Evolutionary conservation across 2,888 invertebrate species (phyloP).

Genomic region (Leptura quadrifasciata): DNA sequence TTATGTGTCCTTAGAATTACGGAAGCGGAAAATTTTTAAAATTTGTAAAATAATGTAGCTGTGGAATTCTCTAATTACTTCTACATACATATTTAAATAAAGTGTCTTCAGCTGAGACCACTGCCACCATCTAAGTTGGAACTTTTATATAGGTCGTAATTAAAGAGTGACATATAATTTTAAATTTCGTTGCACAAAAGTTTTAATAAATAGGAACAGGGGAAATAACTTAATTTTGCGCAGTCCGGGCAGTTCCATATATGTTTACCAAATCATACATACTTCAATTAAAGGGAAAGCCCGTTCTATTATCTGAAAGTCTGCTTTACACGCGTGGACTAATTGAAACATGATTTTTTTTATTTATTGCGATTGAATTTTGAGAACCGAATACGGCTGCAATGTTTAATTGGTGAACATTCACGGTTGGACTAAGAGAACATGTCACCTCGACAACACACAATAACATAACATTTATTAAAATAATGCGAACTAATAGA

Average conservation of each 20-base stretch:
- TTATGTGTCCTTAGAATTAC: no score
- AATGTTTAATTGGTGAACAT: not conserved
- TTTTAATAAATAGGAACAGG: constrained; percentile 25
- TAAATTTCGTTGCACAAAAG: constrained; percentile 13
- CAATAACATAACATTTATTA: not conserved
- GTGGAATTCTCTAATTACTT: not conserved
- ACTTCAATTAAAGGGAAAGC: constrained; percentile 20
- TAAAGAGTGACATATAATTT: constrained; percentile 22
- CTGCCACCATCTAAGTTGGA: not conserved
- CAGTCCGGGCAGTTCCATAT: not conserved
- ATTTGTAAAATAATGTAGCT: not conserved
- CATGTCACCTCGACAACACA: not conserved
- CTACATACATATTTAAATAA: constrained; percentile 4
- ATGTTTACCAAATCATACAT: constrained; percentile 23
- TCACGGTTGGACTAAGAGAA: not conserved
- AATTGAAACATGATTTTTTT: constrained; percentile 22
- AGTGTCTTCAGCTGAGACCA: not conserved
- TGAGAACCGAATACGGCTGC: not conserved
- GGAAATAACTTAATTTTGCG: constrained; percentile 28
- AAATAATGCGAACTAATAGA: no score
- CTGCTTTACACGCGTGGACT: constrained; percentile 8
- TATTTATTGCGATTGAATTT: constrained; percentile 11
- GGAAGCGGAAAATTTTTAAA: no score
- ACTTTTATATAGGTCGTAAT: constrained; percentile 19
- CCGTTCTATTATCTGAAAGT: not conserved